Evolutionary conservation across 2,113 vertebrate genomes (phyloP).

Genomic region (Mormyrus iriodes): DNA sequence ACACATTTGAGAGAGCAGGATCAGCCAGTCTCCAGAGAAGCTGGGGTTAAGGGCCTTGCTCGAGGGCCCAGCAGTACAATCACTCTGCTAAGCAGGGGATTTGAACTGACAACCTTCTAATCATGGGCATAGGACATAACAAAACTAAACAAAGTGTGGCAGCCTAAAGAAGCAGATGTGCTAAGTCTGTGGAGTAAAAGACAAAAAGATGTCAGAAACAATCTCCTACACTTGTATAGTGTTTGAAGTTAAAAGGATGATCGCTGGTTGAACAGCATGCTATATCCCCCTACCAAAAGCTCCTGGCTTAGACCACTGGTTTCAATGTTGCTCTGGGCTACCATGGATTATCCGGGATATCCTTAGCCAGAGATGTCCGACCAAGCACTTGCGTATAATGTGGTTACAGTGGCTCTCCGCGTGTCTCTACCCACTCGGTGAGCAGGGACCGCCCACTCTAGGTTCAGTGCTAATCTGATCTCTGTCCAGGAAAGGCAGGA

Average conservation of each 20-base stretch:
- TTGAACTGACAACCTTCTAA: background rate
- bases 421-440: slow-evolving; percentile 36
- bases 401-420: slow-evolving; percentile 57
- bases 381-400: slow-evolving; percentile 56
- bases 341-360: slow-evolving; percentile 44
- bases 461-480: slow-evolving; percentile 36
- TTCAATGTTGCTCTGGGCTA: slow-evolving; percentile 26
- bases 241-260: slow-evolving; percentile 20
- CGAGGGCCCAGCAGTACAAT: background rate
- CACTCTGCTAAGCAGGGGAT: background rate
- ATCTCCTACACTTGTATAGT: background rate
- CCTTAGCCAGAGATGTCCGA: slow-evolving; percentile 34
- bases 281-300: background rate
- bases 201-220: background rate
- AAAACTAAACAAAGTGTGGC: background rate
- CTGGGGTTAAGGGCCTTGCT: background rate
- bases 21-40: background rate
- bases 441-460: slow-evolving; percentile 33
- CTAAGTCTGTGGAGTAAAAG: background rate
- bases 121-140: background rate
- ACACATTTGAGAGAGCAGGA: background rate
- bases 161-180: background rate
- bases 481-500: slow-evolving; percentile 6
- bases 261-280: background rate
- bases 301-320: background rate